phyloP scores from a whole-genome alignment of 2,797 vertebrate species.

The Protosalanx chinensis region DNA sequence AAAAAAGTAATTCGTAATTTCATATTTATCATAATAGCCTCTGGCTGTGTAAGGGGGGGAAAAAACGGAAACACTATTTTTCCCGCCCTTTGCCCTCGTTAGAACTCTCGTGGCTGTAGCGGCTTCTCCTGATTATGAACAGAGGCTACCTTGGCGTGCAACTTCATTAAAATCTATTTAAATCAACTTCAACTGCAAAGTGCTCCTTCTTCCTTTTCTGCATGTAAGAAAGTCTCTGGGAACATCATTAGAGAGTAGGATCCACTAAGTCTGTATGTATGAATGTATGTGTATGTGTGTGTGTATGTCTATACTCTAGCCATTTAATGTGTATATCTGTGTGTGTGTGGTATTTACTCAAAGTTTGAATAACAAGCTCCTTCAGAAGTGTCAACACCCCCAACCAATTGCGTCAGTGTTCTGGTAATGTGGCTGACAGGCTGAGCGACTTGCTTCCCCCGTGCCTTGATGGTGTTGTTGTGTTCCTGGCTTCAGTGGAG shows the following conservation, averaged over 20 bases:
- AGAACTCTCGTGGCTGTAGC: slow-evolving; percentile 65
- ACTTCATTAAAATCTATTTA: slow-evolving; percentile 83
- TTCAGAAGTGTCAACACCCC: slow-evolving; percentile 72
- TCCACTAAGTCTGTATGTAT: slow-evolving; percentile 18
- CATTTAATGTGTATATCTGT: slow-evolving; percentile 1
- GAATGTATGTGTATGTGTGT: slow-evolving; percentile 21
- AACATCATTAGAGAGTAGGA: slow-evolving; percentile 72
- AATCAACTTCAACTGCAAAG: slow-evolving; percentile 78
- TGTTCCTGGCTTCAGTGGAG: slow-evolving; percentile 57
- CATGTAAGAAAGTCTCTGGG: slow-evolving; percentile 69
- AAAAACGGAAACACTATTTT: slow-evolving; percentile 62
- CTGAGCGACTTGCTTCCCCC: slow-evolving; percentile 54
- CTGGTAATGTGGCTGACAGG: slow-evolving; percentile 68
- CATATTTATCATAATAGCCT: slow-evolving; percentile 77
- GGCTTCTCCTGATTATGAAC: slow-evolving; percentile 70
- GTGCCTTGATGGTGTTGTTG: slow-evolving; percentile 65
- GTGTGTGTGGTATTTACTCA: slow-evolving; percentile 51
- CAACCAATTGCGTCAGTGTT: slow-evolving; percentile 64
- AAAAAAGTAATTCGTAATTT: slow-evolving; percentile 70
- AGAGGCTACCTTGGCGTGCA: slow-evolving; percentile 70
- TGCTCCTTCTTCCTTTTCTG: slow-evolving; percentile 66
- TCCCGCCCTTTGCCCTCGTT: slow-evolving; percentile 76
- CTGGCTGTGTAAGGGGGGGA: slow-evolving; percentile 56
- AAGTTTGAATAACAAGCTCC: slow-evolving; percentile 76
- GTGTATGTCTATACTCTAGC: slow-evolving; percentile 20